These are phyloP conservation scores for Pandemis heparana DNA, from an alignment of 2,888 invertebrate genomes.

Conservation along the genomic window DNA sequence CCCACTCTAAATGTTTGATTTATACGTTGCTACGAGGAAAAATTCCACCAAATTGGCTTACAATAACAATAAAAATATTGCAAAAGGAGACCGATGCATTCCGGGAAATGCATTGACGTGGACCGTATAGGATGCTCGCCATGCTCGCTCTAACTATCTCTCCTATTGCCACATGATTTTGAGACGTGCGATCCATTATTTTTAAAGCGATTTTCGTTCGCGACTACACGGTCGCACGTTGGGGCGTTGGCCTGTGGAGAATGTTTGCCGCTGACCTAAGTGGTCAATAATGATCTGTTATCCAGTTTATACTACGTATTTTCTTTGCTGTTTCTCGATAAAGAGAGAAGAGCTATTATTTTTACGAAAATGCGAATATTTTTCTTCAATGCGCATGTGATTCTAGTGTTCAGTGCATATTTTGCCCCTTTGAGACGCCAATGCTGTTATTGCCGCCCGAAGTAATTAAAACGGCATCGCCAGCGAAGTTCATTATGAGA, in stretches of 20 bases:
- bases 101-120: conserved; percentile 80
- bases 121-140: conserved; percentile 66
- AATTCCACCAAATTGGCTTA: conserved; percentile 65
- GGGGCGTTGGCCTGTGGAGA: conserved; percentile 82
- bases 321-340: conserved; percentile 67
- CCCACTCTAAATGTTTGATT: conserved; percentile 46
- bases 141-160: conserved; percentile 61
- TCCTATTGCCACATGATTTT: conserved; percentile 55
- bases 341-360: conserved; percentile 53
- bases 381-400: conserved; percentile 52
- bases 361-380: conserved; percentile 47
- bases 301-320: conserved; percentile 71
- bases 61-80: conserved; percentile 74
- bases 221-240: conserved; percentile 58
- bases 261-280: conserved; percentile 83
- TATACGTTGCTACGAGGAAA: conserved; percentile 58
- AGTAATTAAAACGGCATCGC: conserved; percentile 77
- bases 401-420: conserved; percentile 42
- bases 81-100: conserved; percentile 80
- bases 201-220: conserved; percentile 61
- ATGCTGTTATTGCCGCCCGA: conserved; percentile 55
- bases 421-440: conserved; percentile 51
- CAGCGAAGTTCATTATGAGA: conserved; percentile 73
- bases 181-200: conserved; percentile 53
- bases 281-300: conserved; percentile 83